phyloP scores from a whole-genome alignment of 30 jellyfish, hydroid and myxozoan species.

The Pelagia noctiluca region DNA sequence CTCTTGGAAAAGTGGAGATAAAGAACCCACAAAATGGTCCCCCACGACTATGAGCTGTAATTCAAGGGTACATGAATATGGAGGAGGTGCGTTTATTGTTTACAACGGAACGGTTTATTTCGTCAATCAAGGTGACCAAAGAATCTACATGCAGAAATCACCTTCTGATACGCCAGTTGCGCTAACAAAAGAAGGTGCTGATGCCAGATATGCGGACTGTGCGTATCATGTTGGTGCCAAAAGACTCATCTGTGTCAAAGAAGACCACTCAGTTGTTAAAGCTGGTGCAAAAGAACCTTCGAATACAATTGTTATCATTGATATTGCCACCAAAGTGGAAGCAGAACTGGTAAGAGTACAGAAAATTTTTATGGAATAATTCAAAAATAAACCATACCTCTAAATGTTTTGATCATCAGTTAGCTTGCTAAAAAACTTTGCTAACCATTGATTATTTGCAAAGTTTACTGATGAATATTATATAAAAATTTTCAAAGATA shows the following conservation, averaged over 20 bases:
- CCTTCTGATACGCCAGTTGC: slow-evolving; percentile 45
- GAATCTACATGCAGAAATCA: slow-evolving; percentile 44
- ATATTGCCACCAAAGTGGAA: slow-evolving; percentile 52
- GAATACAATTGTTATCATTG: slow-evolving; percentile 63
- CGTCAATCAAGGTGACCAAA: slow-evolving; percentile 66
- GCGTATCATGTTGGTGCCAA: slow-evolving; percentile 53
- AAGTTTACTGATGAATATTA: too few species aligned
- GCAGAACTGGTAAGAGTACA: slow-evolving; percentile 62
- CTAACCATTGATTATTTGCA: too few species aligned
- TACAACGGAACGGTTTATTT: slow-evolving; percentile 69
- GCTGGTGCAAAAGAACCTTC: slow-evolving; percentile 73
- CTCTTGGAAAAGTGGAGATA: slow-evolving; percentile 45
- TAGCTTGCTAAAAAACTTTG: too few species aligned
- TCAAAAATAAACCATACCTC: neutral
- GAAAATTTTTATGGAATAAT: too few species aligned
- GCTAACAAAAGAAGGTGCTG: slow-evolving; percentile 38
- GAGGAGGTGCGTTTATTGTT: slow-evolving; percentile 89
- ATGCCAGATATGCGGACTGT: slow-evolving; percentile 84
- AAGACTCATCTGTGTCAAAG: slow-evolving; percentile 74
- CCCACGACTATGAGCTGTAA: slow-evolving; percentile 45
- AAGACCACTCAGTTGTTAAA: slow-evolving; percentile 81
- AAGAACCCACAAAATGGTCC: slow-evolving; percentile 72
- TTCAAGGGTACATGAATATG: slow-evolving; percentile 89
- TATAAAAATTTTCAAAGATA: too few species aligned
- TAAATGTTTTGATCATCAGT: too few species aligned